These are phyloP conservation scores for Bacillus rossius DNA, from an alignment of 1,140 invertebrate species.

Conservation along the genomic window DNA sequence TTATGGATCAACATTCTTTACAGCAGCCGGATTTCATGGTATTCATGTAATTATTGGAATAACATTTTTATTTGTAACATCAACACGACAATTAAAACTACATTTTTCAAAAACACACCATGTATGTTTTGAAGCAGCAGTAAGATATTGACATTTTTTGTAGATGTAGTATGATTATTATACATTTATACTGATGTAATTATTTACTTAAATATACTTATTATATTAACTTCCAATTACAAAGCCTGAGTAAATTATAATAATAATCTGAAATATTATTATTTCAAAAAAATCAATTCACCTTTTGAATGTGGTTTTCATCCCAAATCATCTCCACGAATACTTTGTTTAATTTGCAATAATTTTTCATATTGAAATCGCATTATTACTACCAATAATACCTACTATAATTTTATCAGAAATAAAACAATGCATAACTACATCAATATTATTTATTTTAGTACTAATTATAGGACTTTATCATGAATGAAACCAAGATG, in stretches of 20 bases:
- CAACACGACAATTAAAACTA: conserved; percentile 44
- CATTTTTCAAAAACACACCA: conserved; percentile 57
- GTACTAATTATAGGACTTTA: too few relatives aligned
- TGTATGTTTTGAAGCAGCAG: conserved; percentile 61
- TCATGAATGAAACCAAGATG: too few relatives aligned
- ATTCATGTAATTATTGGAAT: too few relatives aligned
- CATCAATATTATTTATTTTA: conserved; percentile 45
- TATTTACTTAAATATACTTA: conserved; percentile 59
- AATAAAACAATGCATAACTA: too few relatives aligned
- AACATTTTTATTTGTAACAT: conserved; percentile 51
- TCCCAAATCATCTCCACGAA: conserved; percentile 44
- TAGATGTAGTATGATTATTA: conserved; percentile 67
- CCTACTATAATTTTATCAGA: too few relatives aligned
- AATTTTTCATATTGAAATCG: conserved; percentile 60
- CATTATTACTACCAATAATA: conserved; percentile 43
- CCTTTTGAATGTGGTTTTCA: conserved; percentile 60
- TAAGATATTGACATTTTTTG: conserved; percentile 72
- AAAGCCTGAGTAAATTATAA: conserved; percentile 46
- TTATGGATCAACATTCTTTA: too few relatives aligned
- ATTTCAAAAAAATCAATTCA: conserved; percentile 48
- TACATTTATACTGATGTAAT: conserved; percentile 58
- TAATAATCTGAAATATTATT: conserved; percentile 44
- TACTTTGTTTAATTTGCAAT: conserved; percentile 57
- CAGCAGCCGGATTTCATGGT: too few relatives aligned
- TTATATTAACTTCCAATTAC: conserved; percentile 65